phyloP scores from a whole-genome alignment of 2,113 vertebrate genomes.

The Chaetodon auriga region DNA sequence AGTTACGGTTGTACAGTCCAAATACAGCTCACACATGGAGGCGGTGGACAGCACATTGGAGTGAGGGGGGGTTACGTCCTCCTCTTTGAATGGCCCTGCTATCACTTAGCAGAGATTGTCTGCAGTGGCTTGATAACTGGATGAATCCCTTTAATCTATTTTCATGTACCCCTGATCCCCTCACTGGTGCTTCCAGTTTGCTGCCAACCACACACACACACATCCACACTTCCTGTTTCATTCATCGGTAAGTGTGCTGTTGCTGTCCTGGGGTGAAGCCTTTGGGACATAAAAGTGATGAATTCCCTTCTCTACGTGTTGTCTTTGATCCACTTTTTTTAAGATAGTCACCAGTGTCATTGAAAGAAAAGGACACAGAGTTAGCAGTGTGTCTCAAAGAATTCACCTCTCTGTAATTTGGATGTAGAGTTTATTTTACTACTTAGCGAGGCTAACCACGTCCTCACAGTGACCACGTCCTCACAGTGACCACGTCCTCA shows the following conservation, averaged over 20 bases:
- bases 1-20: slow-evolving; percentile 54
- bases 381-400: too few species aligned
- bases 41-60: slow-evolving; percentile 17
- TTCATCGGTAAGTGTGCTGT: slow-evolving; percentile 21
- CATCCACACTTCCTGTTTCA: slow-evolving; percentile 29
- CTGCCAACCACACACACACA: slow-evolving; percentile 25
- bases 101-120: slow-evolving; percentile 78
- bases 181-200: slow-evolving; percentile 52
- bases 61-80: slow-evolving; percentile 12
- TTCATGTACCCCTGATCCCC: slow-evolving; percentile 77
- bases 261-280: slow-evolving; percentile 10
- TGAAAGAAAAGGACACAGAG: neutral
- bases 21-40: slow-evolving; percentile 37
- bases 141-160: slow-evolving; percentile 81
- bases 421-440: too few species aligned
- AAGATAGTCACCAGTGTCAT: neutral
- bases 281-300: slow-evolving; percentile 6
- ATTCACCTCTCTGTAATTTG: neutral
- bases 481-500: too few species aligned
- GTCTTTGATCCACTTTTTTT: slow-evolving; percentile 11
- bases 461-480: too few species aligned
- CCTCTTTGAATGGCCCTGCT: slow-evolving; percentile 65
- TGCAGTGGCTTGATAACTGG: slow-evolving; percentile 80
- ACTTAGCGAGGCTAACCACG: too few species aligned
- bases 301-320: slow-evolving; percentile 8